Evolutionary conservation across 2,113 vertebrate genomes (phyloP), one percentile per base, ranked within the genome.

Genomic region (Gulo gulo): DNA sequence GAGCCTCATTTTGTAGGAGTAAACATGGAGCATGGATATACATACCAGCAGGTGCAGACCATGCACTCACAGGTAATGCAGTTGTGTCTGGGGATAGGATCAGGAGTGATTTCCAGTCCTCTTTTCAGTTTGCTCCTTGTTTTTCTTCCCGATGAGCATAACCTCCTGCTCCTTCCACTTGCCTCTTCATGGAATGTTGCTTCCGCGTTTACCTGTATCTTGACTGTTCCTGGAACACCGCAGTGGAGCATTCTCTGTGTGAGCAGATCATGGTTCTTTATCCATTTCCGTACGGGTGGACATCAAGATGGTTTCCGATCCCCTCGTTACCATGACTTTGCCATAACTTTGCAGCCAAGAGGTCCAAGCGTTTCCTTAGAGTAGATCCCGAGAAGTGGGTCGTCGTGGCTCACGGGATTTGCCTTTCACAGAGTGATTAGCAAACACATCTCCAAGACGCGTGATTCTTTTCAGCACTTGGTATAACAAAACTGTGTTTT

Each of bases 331-430:
- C 36, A 59, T 24, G 11, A 26, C 9, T 16, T 7, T 4, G 34
- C 80, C 31, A 0, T 31, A 15, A 42, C 69, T 23, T 21, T 8
- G 1, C 14, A 39, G 55, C 26, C 24, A 31, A 31, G 7, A 2
- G 16, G 47, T 23, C 23, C 39, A 18, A 8, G 11, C 0, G 7
- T 23, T 4, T 4, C 31, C 57, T 39, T 20, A 0, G 52, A 12
- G 31, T 4, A 7, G 18, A 6, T 45, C 63, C 14, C 23, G 12
- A 39, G 18, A 4, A 13, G 45, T 0, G 3, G 20, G 3, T 12
- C 0, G 0, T 34, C 0, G 8, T 3, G 2, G 10, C 31, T 86
- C 1, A 63, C 3, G 0, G 4, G 14, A n/a, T 3, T 0, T 4
- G 0, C 12, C 0, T 11, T 52, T 14, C 36, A 5, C 52, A 10